Conservation (phyloP, 2,113 vertebrate genomes). For the Ammospiza nelsoni region DNA sequence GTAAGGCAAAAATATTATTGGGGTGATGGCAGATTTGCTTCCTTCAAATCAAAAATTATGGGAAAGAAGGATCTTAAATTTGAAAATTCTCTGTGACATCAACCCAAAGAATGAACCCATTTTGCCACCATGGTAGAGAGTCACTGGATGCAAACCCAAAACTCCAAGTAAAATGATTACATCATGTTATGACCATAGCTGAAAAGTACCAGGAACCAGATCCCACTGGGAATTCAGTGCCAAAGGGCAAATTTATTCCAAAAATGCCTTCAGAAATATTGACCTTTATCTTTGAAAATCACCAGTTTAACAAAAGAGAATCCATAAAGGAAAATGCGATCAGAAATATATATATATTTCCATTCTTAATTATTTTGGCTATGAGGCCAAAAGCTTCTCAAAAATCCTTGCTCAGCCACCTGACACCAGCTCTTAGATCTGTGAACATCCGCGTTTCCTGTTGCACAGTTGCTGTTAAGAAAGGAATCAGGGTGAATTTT, state of each 20-base stretch:
- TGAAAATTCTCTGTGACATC: background rate
- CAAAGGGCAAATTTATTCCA: background rate
- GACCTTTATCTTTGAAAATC: background rate
- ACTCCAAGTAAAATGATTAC: background rate
- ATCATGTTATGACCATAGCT: background rate
- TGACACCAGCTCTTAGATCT: background rate
- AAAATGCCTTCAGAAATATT: background rate
- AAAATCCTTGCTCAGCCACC: background rate
- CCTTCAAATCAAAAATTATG: background rate
- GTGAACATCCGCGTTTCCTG: background rate
- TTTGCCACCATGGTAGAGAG: background rate
- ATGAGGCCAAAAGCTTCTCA: background rate
- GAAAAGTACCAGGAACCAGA: background rate
- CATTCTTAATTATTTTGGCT: background rate
- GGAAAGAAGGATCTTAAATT: background rate
- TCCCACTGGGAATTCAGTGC: background rate
- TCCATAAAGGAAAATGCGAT: background rate
- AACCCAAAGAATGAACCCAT: background rate
- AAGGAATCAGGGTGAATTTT: background rate
- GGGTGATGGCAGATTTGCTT: background rate
- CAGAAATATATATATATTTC: background rate
- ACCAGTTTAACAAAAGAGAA: background rate
- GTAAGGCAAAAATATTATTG: background rate
- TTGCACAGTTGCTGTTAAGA: slow-evolving; percentile 43
- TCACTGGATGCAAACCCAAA: background rate